Evolutionary conservation across 1,140 invertebrate species (phyloP).

Genomic region (Halesus radiatus): DNA sequence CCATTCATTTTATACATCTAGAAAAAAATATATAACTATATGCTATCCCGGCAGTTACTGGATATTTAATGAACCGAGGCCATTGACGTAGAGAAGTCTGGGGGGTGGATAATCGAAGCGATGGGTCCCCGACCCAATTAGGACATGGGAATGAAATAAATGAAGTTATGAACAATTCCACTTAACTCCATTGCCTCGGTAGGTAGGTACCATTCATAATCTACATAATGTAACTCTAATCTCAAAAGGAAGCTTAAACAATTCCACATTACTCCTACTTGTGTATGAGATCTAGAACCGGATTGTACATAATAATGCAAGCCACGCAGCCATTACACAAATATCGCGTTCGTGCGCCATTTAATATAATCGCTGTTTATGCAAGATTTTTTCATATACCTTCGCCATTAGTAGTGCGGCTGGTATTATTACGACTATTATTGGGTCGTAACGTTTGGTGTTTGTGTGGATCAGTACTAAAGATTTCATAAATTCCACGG

Average conservation of each 20-base stretch:
- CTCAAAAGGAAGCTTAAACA: not conserved
- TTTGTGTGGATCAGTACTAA: not conserved
- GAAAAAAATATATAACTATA: no score
- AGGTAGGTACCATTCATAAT: no score
- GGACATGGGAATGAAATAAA: no score
- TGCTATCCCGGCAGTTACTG: no score
- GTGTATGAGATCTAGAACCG: conserved; percentile 1
- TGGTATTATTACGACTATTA: not conserved
- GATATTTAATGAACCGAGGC: no score
- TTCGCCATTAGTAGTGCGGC: not conserved
- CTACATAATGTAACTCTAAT: no score
- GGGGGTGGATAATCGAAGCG: no score
- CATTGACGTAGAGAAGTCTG: no score
- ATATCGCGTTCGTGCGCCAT: conserved; percentile 11
- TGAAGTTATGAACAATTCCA: no score
- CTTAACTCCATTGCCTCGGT: no score
- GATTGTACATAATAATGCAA: not conserved
- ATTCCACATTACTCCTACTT: not conserved
- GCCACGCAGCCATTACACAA: conserved; percentile 16
- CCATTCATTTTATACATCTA: no score
- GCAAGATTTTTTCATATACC: conserved; percentile 13
- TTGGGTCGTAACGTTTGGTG: not conserved
- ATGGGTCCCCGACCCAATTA: no score
- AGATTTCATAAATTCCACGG: not conserved
- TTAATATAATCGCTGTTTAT: conserved; percentile 20